These are phyloP conservation scores for Nettapus auritus DNA, from an alignment of 2,113 vertebrate species.

Conservation along the genomic window DNA sequence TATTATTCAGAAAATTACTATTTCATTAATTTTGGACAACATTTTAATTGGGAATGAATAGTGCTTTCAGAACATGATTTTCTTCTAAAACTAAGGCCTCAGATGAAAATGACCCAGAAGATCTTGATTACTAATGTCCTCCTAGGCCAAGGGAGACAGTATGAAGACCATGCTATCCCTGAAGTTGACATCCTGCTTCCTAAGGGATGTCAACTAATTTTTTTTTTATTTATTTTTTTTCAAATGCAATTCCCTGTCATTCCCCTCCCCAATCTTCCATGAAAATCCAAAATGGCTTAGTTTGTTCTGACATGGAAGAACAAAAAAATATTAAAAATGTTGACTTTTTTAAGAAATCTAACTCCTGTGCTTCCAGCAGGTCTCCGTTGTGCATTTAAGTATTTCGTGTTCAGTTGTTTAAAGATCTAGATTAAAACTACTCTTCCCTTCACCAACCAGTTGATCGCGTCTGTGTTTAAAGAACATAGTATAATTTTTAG, in stretches of 20 bases:
- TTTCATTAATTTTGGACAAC: constrained; percentile 21
- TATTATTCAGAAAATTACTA: neutral
- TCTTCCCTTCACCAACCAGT: neutral
- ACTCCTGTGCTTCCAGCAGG: neutral
- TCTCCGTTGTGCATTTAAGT: neutral
- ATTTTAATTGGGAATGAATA: constrained; percentile 19
- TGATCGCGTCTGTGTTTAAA: neutral
- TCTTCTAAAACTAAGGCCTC: neutral
- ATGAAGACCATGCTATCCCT: neutral
- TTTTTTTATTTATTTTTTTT: neutral
- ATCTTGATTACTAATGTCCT: neutral
- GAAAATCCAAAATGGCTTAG: neutral
- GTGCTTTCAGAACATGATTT: constrained; percentile 8
- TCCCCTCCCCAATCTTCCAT: neutral
- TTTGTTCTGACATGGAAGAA: neutral
- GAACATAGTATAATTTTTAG: neutral
- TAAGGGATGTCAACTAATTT: neutral
- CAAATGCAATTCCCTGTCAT: neutral
- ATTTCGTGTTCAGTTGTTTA: neutral
- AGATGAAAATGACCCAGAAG: neutral
- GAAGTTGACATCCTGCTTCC: neutral
- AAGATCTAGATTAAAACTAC: neutral
- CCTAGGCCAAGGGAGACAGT: neutral
- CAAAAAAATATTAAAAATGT: neutral
- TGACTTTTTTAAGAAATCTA: neutral